These are phyloP conservation scores for Synergus umbraculus DNA, from an alignment of 2,888 invertebrate genomes.

Conservation along the genomic window DNA sequence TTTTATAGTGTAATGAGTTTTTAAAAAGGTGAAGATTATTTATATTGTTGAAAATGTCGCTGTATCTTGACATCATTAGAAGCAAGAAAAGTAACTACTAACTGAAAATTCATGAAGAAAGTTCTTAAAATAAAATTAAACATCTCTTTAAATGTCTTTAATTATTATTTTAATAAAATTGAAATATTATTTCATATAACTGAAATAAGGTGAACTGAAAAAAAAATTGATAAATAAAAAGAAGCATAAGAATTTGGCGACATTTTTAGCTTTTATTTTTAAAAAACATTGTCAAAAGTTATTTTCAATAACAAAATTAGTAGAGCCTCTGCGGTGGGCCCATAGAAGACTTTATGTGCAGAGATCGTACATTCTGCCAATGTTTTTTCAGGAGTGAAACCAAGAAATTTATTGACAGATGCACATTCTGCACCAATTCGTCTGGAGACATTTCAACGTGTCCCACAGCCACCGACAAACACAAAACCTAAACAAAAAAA, in stretches of 20 bases:
- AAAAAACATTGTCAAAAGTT: constrained; percentile 1
- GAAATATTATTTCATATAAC: neutral
- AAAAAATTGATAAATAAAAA: constrained; percentile 1
- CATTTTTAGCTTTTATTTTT: constrained; percentile 38
- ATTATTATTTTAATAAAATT: too few relatives aligned
- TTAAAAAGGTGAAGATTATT: too few relatives aligned
- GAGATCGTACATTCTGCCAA: constrained; percentile 99
- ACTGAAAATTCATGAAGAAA: neutral
- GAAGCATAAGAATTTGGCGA: constrained; percentile 15
- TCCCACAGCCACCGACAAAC: constrained; percentile 98
- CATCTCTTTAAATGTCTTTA: too few relatives aligned
- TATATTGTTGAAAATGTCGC: too few relatives aligned
- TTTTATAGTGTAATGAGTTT: too few relatives aligned
- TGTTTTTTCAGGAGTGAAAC: constrained; percentile 99
- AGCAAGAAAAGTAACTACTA: neutral
- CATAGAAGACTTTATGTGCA: constrained; percentile 99
- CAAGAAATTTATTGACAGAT: constrained; percentile 98
- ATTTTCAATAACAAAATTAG: constrained; percentile 79
- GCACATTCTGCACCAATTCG: constrained; percentile 97
- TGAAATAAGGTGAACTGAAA: neutral
- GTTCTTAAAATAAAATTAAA: neutral
- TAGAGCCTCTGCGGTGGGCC: constrained; percentile 98
- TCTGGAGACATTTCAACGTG: constrained; percentile 97
- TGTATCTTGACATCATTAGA: too few relatives aligned
- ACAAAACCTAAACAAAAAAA: constrained; percentile 86